Percentiles rank a stretch among this genome's conserved stretches.
Evolutionary conservation across 2,888 invertebrate genomes (phyloP).

Genomic region (Diplazon laetatorius): DNA sequence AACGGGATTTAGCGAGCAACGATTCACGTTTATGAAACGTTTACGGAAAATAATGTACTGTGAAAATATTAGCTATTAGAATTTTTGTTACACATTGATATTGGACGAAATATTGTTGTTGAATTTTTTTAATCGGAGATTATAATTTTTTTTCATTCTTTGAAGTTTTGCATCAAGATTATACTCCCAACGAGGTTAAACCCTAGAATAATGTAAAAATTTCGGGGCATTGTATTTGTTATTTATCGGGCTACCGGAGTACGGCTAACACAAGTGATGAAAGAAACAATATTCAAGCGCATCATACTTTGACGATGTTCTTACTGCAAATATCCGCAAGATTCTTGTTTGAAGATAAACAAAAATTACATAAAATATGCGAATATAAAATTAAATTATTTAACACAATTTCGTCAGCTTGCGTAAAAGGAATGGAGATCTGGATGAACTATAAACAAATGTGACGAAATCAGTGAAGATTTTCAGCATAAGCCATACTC

Average conservation of each 20-base stretch:
- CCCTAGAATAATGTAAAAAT: background rate
- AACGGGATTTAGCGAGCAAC: conserved; percentile 13
- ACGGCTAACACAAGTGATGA: background rate
- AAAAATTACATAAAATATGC: background rate
- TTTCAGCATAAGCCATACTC: background rate
- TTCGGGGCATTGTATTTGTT: background rate
- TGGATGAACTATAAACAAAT: background rate
- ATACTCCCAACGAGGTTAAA: background rate
- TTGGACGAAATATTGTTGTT: background rate
- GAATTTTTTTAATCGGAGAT: background rate
- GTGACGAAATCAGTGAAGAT: background rate
- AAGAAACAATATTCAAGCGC: too few relatives aligned
- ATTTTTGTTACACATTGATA: background rate
- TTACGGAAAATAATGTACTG: background rate
- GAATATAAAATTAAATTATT: background rate
- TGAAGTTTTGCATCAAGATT: background rate
- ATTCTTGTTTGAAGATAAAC: too few relatives aligned
- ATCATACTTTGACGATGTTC: too few relatives aligned
- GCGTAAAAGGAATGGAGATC: too few relatives aligned
- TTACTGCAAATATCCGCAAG: too few relatives aligned
- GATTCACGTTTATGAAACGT: conserved; percentile 7
- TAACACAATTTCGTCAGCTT: too few relatives aligned
- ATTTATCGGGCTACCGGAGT: background rate
- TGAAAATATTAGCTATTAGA: conserved; percentile 2
- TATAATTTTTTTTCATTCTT: background rate